These are phyloP conservation scores for Etheostoma cragini DNA, from an alignment of 2,113 vertebrate species.

Conservation along the genomic window DNA sequence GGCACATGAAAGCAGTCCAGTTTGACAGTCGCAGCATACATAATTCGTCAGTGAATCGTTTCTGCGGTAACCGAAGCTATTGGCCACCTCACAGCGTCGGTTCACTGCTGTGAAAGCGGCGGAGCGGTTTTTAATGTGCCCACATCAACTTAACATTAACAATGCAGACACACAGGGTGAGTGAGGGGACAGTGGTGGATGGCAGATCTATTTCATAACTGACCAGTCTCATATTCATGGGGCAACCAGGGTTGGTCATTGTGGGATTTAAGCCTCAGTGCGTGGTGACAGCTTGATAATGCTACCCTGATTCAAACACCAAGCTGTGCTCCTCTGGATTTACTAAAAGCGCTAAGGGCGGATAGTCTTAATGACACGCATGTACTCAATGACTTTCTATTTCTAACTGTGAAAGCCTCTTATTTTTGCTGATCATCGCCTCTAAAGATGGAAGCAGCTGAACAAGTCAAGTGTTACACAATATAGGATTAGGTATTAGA, in stretches of 20 bases:
- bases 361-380: conserved; percentile 60
- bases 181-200: conserved; percentile 47
- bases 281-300: conserved; percentile 72
- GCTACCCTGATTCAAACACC: conserved; percentile 50
- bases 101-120: conserved; percentile 19
- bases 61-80: not conserved
- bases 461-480: conserved; percentile 1
- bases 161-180: conserved; percentile 57
- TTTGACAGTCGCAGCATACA: conserved; percentile 12
- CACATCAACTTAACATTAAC: conserved; percentile 46
- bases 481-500: conserved; percentile 7
- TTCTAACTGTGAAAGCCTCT: conserved; percentile 57
- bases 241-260: conserved; percentile 54
- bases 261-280: conserved; percentile 62
- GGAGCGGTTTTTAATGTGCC: conserved; percentile 17
- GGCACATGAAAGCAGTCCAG: conserved; percentile 10
- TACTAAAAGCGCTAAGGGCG: conserved; percentile 45
- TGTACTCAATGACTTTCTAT: conserved; percentile 36
- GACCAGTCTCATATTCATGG: conserved; percentile 47
- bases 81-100: not conserved
- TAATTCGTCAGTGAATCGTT: conserved; percentile 3
- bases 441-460: conserved; percentile 7
- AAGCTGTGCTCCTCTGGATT: conserved; percentile 64
- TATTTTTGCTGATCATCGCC: conserved; percentile 34
- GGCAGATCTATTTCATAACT: conserved; percentile 34